Base-by-base conservation (phyloP, 2,113 vertebrate genomes). In the Choloepus hoffmanni region DNA sequence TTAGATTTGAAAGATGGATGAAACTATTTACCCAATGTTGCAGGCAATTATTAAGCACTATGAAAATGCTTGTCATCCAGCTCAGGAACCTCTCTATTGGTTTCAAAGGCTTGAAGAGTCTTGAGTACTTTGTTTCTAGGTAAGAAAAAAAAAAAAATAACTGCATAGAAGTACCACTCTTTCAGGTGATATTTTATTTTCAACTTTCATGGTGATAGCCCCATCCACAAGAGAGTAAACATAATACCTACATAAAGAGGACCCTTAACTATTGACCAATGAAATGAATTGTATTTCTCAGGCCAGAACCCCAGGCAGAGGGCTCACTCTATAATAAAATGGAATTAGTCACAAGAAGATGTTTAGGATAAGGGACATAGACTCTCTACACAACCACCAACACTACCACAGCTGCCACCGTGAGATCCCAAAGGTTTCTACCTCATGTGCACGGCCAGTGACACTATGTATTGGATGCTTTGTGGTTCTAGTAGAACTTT, bases 91-190 rank as follows among this genome's bases (percentile, higher is more conserved):
- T 36, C 19, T 77, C 16, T 53, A 50, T 6, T 21, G 24, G 10
- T 65, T 90, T 93, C 43, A 92, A 78, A 85, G 14, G n/a, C 73
- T 67, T 58, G 10, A 60, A 62, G 50, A 58, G 15, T 76, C 83
- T 68, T 81, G 55, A 72, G 9, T 62, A 87, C 5, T 72, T 33
- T 78, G 15, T 83, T 70, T 60, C 53, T 48, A 21, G 15, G 45
- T 45, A 1, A 36, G 14, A 72, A 60, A 30, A 86, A 30, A 28
- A 30, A n/a, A 81, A 36, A 36, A 36, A 36, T 36, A 36, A 36
- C 36, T 36, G 16, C 18, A 63, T 0, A 76, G 12, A 97, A 95
- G 50, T 23, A 70, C 28, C 9, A 73, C 26, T 30, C 77, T 84
- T 26, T 62, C 28, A 18, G 3, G 14, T 4, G 72, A 2, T 48